Conservation (phyloP, 2,113 vertebrate species). For the Amblyopsis rosae region DNA sequence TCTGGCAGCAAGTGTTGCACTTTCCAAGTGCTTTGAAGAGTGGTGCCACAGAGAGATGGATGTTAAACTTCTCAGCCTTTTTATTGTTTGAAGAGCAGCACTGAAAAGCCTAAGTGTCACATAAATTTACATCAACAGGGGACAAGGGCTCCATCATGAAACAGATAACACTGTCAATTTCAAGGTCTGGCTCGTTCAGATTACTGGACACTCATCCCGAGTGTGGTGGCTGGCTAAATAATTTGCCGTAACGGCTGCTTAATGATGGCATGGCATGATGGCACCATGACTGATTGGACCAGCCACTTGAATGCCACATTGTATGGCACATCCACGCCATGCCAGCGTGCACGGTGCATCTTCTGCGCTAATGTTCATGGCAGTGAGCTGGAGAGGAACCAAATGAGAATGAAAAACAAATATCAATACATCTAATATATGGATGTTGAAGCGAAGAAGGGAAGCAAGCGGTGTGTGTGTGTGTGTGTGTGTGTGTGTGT, state of each 20-base stretch:
- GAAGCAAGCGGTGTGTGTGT: not conserved
- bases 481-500: not conserved
- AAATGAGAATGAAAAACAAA: conserved; percentile 46
- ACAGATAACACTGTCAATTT: conserved; percentile 73
- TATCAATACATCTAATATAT: conserved; percentile 35
- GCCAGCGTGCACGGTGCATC: not conserved
- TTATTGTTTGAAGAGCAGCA: conserved; percentile 68
- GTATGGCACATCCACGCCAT: conserved; percentile 29
- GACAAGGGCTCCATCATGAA: conserved; percentile 71
- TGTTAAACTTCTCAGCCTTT: conserved; percentile 78
- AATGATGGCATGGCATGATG: conserved; percentile 64
- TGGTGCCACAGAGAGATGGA: conserved; percentile 62
- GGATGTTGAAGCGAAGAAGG: conserved; percentile 35
- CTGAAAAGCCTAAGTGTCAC: conserved; percentile 67
- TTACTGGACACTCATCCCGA: conserved; percentile 61
- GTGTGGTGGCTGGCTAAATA: conserved; percentile 67
- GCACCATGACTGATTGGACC: conserved; percentile 50
- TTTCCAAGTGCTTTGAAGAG: conserved; percentile 74
- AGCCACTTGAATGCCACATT: conserved; percentile 52
- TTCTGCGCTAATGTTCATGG: conserved; percentile 24
- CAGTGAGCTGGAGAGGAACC: conserved; percentile 37
- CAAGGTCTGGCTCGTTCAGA: conserved; percentile 75
- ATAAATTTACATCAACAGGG: conserved; percentile 75
- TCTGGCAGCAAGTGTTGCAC: conserved; percentile 72
- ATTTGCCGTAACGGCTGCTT: conserved; percentile 69